These are phyloP conservation scores for Prosopocoilus inquinatus DNA, from an alignment of 2,888 invertebrate genomes.

Conservation along the genomic window DNA sequence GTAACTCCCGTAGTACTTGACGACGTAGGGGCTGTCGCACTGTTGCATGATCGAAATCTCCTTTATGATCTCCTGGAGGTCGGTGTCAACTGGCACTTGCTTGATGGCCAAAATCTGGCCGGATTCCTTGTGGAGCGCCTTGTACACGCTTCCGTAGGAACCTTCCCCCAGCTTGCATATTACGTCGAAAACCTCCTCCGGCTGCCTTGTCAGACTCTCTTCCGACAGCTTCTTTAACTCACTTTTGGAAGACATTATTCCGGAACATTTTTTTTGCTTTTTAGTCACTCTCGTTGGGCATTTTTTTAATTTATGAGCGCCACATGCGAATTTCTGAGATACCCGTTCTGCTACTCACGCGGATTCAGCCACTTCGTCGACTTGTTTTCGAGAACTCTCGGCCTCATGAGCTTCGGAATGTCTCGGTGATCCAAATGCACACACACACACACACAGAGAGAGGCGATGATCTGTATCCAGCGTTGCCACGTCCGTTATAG, in stretches of 20 bases:
- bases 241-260: slow-evolving; percentile 50
- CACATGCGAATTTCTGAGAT: too few relatives aligned
- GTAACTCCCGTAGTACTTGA: slow-evolving; percentile 97
- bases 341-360: too few relatives aligned
- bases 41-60: slow-evolving; percentile 99
- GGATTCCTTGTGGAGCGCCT: slow-evolving; percentile 92
- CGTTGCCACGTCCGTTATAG: neutral
- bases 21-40: slow-evolving; percentile 95
- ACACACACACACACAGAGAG: too few relatives aligned
- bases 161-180: slow-evolving; percentile 96
- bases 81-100: slow-evolving; percentile 95
- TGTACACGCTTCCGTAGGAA: slow-evolving; percentile 94
- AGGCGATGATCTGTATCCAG: too few relatives aligned
- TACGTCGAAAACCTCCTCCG: slow-evolving; percentile 96
- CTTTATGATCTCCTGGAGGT: slow-evolving; percentile 95
- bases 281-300: too few relatives aligned
- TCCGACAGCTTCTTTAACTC: slow-evolving; percentile 89
- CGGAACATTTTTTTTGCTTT: too few relatives aligned
- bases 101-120: slow-evolving; percentile 91
- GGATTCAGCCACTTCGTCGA: too few relatives aligned
- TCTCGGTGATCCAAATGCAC: too few relatives aligned
- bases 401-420: too few relatives aligned
- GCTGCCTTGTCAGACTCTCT: slow-evolving; percentile 88
- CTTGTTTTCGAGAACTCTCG: too few relatives aligned
- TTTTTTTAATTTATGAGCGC: too few relatives aligned